Evolutionary conservation across 2,888 invertebrate species (phyloP).

Genomic region (Nebria brevicollis): DNA sequence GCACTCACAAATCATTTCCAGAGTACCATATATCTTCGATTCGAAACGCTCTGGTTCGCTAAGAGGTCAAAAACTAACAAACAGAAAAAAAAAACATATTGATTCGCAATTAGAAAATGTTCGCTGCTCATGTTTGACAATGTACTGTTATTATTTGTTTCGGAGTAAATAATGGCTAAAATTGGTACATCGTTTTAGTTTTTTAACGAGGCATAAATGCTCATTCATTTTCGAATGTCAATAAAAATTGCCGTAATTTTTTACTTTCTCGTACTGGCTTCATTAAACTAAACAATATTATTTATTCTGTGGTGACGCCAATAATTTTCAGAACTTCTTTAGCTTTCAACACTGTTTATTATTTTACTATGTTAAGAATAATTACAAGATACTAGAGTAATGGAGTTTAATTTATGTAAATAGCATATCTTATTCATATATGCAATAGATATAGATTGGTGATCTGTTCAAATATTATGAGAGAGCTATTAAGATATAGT

Average conservation of each 20-base stretch:
- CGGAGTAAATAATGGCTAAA: neutral
- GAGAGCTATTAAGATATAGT: neutral
- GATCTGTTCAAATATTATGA: neutral
- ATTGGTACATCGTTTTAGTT: neutral
- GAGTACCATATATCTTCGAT: neutral
- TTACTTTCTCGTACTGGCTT: neutral
- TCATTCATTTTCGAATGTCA: neutral
- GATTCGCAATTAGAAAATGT: neutral
- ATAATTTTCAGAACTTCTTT: neutral
- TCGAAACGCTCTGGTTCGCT: neutral
- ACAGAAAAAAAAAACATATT: neutral
- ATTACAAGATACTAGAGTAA: neutral
- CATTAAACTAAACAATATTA: neutral
- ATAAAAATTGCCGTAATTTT: neutral
- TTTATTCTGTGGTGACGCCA: neutral
- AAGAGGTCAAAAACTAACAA: neutral
- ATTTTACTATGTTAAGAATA: neutral
- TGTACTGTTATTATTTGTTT: neutral
- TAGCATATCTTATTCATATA: neutral
- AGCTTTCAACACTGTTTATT: neutral
- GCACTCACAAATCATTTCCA: neutral
- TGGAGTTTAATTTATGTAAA: neutral
- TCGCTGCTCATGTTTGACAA: neutral
- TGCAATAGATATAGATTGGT: neutral
- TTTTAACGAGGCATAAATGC: neutral